Percentiles rank a stretch among this genome's conserved stretches.
phyloP scores from a whole-genome alignment of 1,140 invertebrate species.

The Drosophila eugracilis region DNA sequence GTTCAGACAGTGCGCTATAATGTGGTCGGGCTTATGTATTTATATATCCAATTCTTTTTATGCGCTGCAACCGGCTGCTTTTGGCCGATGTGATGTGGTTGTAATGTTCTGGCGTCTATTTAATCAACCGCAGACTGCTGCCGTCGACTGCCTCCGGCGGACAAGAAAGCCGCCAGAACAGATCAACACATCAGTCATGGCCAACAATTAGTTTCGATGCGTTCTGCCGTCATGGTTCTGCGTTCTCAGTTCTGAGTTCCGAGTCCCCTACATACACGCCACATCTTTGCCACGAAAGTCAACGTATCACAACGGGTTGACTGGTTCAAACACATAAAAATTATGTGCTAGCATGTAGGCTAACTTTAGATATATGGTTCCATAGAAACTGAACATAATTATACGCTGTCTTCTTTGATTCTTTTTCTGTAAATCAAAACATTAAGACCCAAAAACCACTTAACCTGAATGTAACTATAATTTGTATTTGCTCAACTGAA shows the following conservation, averaged over 20 bases:
- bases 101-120: slow-evolving; percentile 33
- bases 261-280: not conserved
- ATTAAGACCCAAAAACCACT: no score
- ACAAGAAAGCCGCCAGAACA: slow-evolving; percentile 33
- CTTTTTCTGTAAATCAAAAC: not conserved
- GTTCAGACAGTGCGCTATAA: slow-evolving; percentile 13
- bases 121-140: slow-evolving; percentile 52
- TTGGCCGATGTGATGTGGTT: slow-evolving; percentile 16
- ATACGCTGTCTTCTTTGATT: not conserved
- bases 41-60: slow-evolving; percentile 8
- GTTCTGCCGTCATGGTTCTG: slow-evolving; percentile 44
- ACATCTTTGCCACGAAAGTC: not conserved
- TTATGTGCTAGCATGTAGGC: not conserved
- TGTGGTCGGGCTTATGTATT: slow-evolving; percentile 18
- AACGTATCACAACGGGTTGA: slow-evolving; percentile 1
- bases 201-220: slow-evolving; percentile 60
- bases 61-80: slow-evolving; percentile 31
- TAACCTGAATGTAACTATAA: no score
- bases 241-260: not conserved
- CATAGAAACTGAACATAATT: not conserved
- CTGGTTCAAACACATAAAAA: not conserved
- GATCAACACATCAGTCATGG: slow-evolving; percentile 68
- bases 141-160: slow-evolving; percentile 9
- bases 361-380: not conserved
- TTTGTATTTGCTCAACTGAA: no score